Evolutionary conservation across 2,113 vertebrate species (phyloP).

Genomic region (Perccottus glenii): DNA sequence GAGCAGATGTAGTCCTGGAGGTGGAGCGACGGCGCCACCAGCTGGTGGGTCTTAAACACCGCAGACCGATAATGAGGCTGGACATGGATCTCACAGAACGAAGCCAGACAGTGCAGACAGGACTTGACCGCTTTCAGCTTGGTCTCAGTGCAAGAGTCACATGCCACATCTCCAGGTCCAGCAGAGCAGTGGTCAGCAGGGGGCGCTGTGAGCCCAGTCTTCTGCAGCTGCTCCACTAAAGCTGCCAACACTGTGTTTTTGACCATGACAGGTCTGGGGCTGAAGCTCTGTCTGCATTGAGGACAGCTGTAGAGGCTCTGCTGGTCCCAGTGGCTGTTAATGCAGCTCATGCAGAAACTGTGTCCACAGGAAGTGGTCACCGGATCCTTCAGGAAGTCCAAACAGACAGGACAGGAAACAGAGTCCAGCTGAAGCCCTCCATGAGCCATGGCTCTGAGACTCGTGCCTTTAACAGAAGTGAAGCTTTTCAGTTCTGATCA

Average conservation of each 20-base stretch:
- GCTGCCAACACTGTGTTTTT: neutral
- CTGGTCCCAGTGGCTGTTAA: neutral
- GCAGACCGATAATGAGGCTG: neutral
- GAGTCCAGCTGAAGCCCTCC: neutral
- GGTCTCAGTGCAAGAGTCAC: neutral
- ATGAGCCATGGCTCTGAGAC: neutral
- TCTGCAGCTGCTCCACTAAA: neutral
- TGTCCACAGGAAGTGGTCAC: neutral
- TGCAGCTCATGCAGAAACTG: neutral
- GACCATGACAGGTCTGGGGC: neutral
- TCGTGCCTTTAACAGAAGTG: neutral
- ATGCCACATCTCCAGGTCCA: neutral
- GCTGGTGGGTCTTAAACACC: neutral
- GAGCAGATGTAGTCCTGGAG: neutral
- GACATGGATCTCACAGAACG: neutral
- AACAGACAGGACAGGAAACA: neutral
- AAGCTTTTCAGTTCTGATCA: neutral
- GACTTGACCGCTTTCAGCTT: neutral
- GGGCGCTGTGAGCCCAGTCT: neutral
- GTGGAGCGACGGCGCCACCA: neutral
- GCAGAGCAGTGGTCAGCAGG: neutral
- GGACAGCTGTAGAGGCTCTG: neutral
- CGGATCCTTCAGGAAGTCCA: neutral
- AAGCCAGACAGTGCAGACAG: constrained; percentile 1
- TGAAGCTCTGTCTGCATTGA: constrained; percentile 1